Conservation (phyloP, 2,888 invertebrate genomes). For the Synergus laeviventris region DNA sequence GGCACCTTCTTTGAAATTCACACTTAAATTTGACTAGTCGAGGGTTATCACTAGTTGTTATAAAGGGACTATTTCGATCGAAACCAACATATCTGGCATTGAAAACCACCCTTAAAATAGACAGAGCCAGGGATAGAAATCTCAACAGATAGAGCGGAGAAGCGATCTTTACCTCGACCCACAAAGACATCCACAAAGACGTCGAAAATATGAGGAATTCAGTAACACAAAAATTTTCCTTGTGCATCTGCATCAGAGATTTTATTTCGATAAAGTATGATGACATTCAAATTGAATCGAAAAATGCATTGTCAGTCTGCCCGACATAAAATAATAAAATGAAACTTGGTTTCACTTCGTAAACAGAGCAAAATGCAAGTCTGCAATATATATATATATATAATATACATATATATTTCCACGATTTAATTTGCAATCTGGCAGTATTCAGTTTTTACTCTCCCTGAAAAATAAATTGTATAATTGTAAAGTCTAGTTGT, state of each 20-base stretch:
- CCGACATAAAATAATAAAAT: background rate
- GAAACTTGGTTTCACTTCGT: background rate
- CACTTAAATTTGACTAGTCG: background rate
- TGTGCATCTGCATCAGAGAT: background rate
- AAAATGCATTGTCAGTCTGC: slow-evolving; percentile 14
- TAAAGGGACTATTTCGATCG: background rate
- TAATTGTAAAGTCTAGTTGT: background rate
- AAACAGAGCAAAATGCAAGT: background rate
- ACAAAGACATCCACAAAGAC: background rate
- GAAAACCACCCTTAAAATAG: slow-evolving; percentile 28
- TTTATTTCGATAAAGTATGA: slow-evolving; percentile 10
- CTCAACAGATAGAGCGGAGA: background rate
- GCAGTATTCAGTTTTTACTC: background rate
- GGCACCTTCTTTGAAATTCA: slow-evolving; percentile 1
- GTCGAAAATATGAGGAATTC: slow-evolving; percentile 3
- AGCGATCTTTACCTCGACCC: slow-evolving; percentile 10
- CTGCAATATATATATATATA: background rate
- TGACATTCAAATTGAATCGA: background rate
- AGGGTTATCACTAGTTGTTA: background rate
- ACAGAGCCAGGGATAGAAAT: slow-evolving; percentile 12
- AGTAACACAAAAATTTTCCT: background rate
- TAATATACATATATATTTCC: background rate
- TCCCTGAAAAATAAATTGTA: background rate
- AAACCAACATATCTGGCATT: slow-evolving; percentile 18
- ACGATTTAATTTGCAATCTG: background rate